Evolutionary conservation across 2,797 vertebrate species (phyloP).

Genomic region (Carcharodon carcharias): DNA sequence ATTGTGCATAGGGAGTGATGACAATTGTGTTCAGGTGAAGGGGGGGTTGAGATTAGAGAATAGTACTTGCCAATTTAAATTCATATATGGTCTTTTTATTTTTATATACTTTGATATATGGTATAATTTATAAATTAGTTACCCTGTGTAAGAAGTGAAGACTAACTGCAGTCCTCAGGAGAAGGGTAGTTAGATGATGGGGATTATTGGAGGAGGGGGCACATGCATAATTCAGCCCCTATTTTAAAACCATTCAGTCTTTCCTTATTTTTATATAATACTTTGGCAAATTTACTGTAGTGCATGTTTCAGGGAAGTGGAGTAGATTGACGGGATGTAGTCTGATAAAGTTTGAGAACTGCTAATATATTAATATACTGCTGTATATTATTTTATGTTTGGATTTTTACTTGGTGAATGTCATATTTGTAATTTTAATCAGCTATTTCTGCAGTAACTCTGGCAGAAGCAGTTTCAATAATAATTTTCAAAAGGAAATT

Average conservation of each 20-base stretch:
- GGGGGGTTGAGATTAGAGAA: neutral
- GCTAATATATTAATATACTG: too few relatives aligned
- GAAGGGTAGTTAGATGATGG: neutral
- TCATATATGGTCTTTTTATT: neutral
- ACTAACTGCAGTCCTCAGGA: neutral
- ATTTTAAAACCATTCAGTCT: neutral
- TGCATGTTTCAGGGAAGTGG: neutral
- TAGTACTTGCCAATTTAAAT: neutral
- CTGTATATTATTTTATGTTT: neutral
- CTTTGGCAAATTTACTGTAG: neutral
- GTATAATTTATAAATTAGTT: neutral
- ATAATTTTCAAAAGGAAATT: neutral
- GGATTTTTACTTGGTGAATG: neutral
- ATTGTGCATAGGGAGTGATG: neutral
- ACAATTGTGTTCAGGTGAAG: neutral
- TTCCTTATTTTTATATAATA: neutral
- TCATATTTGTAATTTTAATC: neutral
- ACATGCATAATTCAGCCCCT: neutral
- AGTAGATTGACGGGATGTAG: neutral
- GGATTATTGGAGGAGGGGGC: too few relatives aligned
- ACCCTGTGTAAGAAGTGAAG: neutral
- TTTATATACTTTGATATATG: neutral
- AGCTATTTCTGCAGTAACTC: neutral
- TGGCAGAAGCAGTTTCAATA: neutral
- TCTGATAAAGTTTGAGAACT: neutral